Evolutionary conservation across 53 echinoderm and acorn worm species (phyloP).

Genomic region (Holothuria leucospilota): DNA sequence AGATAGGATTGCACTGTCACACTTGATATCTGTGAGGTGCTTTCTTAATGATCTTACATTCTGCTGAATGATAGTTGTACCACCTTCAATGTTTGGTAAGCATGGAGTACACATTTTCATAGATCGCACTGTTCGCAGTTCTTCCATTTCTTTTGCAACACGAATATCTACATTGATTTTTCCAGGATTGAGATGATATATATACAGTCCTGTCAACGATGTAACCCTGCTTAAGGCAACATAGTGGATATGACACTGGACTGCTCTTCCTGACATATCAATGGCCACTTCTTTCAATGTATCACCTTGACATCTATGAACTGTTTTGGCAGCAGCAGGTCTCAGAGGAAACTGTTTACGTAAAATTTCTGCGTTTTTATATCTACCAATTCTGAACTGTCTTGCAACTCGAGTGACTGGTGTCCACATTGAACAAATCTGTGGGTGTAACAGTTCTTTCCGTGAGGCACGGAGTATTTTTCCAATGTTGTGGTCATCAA

Average conservation of each 20-base stretch:
- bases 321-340: constrained; percentile 39
- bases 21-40: background rate
- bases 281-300: background rate
- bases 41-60: constrained; percentile 37
- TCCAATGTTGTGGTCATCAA: constrained; percentile 12
- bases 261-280: constrained; percentile 4
- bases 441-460: background rate
- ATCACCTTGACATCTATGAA: constrained; percentile 12
- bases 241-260: constrained; percentile 14
- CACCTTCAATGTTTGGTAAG: background rate
- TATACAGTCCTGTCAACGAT: constrained; percentile 17
- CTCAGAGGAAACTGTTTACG: constrained; percentile 21
- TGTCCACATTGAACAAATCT: background rate
- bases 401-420: background rate
- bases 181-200: background rate
- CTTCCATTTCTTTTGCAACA: constrained; percentile 10
- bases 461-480: background rate
- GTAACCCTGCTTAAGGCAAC: constrained; percentile 47
- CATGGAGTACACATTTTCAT: background rate
- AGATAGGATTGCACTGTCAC: constrained; percentile 6
- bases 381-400: constrained; percentile 3
- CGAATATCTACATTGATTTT: constrained; percentile 34
- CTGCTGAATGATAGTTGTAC: background rate
- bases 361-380: constrained; percentile 22
- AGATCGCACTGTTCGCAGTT: background rate